A percentile compares a stretch with the other conserved stretches of the same genome.
Evolutionary conservation across 2,113 vertebrate genomes (phyloP).

Genomic region (Pontoporia blainvillei): DNA sequence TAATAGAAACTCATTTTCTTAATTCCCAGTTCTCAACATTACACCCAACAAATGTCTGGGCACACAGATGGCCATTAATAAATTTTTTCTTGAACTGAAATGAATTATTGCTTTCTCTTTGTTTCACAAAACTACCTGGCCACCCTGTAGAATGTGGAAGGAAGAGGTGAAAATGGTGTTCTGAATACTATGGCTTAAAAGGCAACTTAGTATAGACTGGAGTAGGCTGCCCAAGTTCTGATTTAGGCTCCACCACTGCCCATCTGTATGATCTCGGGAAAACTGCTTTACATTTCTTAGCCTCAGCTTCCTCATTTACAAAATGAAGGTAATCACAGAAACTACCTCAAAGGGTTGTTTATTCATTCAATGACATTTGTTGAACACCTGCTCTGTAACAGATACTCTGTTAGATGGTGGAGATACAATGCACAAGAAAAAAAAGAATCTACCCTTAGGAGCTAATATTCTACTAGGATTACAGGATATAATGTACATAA

Average conservation of each 20-base stretch:
- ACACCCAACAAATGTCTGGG: neutral
- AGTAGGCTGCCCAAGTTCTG: neutral
- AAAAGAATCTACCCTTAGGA: neutral
- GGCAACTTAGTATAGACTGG: neutral
- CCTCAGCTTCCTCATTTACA: neutral
- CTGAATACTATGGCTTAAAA: neutral
- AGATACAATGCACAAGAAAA: neutral
- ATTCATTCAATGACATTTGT: neutral
- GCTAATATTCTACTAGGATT: neutral
- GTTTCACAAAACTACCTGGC: neutral
- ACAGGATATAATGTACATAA: neutral
- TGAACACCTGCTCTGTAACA: neutral
- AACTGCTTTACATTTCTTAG: neutral
- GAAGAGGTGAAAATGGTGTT: neutral
- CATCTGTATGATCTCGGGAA: neutral
- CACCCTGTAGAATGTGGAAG: neutral
- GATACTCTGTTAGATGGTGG: neutral
- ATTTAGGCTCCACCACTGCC: neutral
- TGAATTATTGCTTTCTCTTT: neutral
- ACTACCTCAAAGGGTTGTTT: neutral
- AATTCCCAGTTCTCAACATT: neutral
- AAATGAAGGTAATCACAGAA: slow-evolving; percentile 25
- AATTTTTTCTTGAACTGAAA: slow-evolving; percentile 3
- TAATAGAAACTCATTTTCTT: neutral
- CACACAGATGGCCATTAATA: neutral